Base-by-base conservation (phyloP, 2,888 invertebrate species). In the Calameuta filiformis region DNA sequence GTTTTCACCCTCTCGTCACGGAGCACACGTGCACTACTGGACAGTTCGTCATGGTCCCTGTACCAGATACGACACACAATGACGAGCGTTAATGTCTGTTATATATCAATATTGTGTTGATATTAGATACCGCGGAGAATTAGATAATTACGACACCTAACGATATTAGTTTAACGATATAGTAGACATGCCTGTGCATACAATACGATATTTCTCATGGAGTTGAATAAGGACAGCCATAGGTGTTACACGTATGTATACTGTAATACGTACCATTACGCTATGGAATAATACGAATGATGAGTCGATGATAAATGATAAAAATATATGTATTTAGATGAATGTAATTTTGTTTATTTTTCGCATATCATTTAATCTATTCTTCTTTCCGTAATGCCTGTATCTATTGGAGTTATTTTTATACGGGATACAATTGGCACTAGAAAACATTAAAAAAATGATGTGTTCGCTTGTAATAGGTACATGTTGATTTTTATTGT, bases 21-120 rank as follows among this genome's bases (percentile, higher is more conserved):
- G 69, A 69, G 79, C 79, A 85, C 85, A 87, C 88, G 88, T 88
- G 88, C 83, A 82, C 85, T 79, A 81, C 81, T 76, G 81, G 78
- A 80, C 81, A 75, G 79, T 89, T 88, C 87, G 89, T 86, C 86
- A 88, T 85, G 88, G 86, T 86, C 74, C 81, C 82, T 81, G 81
- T 82, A 86, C 81, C 85, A 82, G 79, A 86, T 86, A 86, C 82
- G 82, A 79, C 82, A 83, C 82, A 78, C 82, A 83, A 84, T 89
- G 85, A 83, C 86, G 83, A 85, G 86, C 86, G 84, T 85, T 86
- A 89, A 89, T 87, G 84, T 81, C 81, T 85, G 84, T 88, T 89
- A 84, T 83, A 86, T 87, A 85, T 87, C 84, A 84, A 83, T 83
- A 81, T 83, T 84, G 80, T 84, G 79, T 85, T 84, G 85, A 84